Evolutionary conservation across 2,888 invertebrate genomes (phyloP), one percentile per base, ranked within the genome.

Genomic region (Tanytarsus gracilentus): DNA sequence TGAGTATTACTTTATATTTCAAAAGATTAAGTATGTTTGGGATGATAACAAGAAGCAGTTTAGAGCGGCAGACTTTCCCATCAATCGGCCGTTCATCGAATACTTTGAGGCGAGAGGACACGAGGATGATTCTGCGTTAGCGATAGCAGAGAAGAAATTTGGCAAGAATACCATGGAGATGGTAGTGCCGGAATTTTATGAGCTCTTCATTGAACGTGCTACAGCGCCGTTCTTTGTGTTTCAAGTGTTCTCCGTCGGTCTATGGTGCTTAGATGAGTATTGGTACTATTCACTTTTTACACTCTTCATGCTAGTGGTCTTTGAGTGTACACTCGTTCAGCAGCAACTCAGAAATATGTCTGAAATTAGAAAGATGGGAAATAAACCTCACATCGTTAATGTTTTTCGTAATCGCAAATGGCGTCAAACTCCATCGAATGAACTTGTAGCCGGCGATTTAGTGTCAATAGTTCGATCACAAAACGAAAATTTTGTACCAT

Each of bases 191-290:
- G 92, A 95, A 72, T 99, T 99, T 70, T 82, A 85, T 79, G 96
- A 98, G 74, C 77, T 99, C 16, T 99, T 99, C 71, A 88, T 87
- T 67, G 99, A 99, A 75, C 79, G 99, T 66, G 99, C 99, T 1
- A 97, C 98, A 0, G 98, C 99, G 0, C 99, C 99, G 2, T 99
- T 99, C 75, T 99, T 99, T 75, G 97, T 99, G 4, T 99, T 99
- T 74, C 99, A 99, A 86, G 93, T 99, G 62, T 98, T 99, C 72
- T 99, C 98, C 70, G 98, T 99, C 49, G 91, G 88, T 9, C 77
- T 99, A 2, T 99, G 99, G 99, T 99, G 99, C 75, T 78, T 99
- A 65, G 99, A 99, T 71, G 96, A 96, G 71, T 98, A 96, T 74
- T 96, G 96, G 96, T 91, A 96, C 72, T 98, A 97, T 73, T 95